Base-by-base conservation (phyloP, 2,888 invertebrate species). In the Noctua fimbriata region DNA sequence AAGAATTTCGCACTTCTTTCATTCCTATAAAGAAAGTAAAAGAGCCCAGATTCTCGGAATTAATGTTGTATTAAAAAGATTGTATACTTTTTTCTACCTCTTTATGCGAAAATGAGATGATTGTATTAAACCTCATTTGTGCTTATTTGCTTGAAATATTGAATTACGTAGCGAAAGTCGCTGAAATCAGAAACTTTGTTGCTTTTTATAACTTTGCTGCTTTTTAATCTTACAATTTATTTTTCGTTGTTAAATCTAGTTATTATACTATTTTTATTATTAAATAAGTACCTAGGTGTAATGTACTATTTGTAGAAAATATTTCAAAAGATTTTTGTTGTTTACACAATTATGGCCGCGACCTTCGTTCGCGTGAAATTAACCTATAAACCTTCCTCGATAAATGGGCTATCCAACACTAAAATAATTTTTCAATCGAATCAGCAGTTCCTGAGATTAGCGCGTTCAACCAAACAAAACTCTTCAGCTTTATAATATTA, bases 101-200 rank as follows among this genome's bases (percentile, higher is more conserved):
- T 49, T 49, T 60, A n/a, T n/a, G 28, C 24, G 36, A 55, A 69
- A 79, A 79, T 58, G 55, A 69, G 41, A 69, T 36, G 55, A 79
- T 72, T 79, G 21, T 55, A 66, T n/a, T 69, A 44, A 47, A 60
- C 21, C 24, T 71, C 36, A 71, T 73, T 74, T 74, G 65, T 66
- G 32, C 14, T n/a, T 41, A 72, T 79, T 79, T 84, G 28, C 32
- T 41, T 73, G 7, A 58, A 72, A 85, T 79, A 84, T 79, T 67
- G 36, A 84, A 79, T 79, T 44, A 84, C n/a, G 28, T 49, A 67
- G 52, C n/a, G 58, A 78, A 83, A 65, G 9, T 36, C 49, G 49
- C 36, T 84, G 16, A 18, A 69, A 52, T 41, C 24, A 78, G 14
- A 69, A 36, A 82, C 0, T 21, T 58, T 7, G 16, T n/a, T 16